These are phyloP conservation scores for Taurulus bubalis DNA, from an alignment of 2,113 vertebrate genomes.

Conservation along the genomic window DNA sequence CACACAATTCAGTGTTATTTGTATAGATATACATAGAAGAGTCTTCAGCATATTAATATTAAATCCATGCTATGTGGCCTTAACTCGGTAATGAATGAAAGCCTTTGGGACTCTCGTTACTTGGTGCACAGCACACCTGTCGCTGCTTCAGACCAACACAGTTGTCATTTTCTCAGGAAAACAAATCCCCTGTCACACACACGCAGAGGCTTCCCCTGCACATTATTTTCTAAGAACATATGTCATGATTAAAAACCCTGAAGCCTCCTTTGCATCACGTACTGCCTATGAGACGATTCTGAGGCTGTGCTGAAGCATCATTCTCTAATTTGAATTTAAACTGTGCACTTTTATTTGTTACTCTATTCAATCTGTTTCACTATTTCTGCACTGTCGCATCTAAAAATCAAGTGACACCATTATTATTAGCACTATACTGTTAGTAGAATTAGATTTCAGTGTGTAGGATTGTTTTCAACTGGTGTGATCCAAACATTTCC, in stretches of 20 bases:
- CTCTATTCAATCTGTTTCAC: no score
- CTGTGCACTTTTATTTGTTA: no score
- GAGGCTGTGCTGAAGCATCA: neutral
- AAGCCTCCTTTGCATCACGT: neutral
- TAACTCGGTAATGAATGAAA: neutral
- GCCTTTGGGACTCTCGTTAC: neutral
- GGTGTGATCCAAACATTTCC: neutral
- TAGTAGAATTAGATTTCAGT: neutral
- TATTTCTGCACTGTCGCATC: no score
- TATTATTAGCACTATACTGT: no score
- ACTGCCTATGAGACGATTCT: no score
- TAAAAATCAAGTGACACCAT: no score
- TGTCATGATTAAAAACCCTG: neutral
- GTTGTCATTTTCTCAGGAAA: neutral
- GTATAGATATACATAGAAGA: neutral
- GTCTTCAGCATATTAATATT: neutral
- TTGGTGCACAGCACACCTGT: neutral
- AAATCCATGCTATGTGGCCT: neutral
- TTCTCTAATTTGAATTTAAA: neutral
- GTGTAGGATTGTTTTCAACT: neutral
- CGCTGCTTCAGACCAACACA: neutral
- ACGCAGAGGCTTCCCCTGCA: neutral
- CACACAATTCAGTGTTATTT: neutral
- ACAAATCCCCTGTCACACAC: neutral
- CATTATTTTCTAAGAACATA: neutral